These are phyloP conservation scores for Melanophora roralis DNA, from an alignment of 2,888 invertebrate genomes.

Conservation along the genomic window DNA sequence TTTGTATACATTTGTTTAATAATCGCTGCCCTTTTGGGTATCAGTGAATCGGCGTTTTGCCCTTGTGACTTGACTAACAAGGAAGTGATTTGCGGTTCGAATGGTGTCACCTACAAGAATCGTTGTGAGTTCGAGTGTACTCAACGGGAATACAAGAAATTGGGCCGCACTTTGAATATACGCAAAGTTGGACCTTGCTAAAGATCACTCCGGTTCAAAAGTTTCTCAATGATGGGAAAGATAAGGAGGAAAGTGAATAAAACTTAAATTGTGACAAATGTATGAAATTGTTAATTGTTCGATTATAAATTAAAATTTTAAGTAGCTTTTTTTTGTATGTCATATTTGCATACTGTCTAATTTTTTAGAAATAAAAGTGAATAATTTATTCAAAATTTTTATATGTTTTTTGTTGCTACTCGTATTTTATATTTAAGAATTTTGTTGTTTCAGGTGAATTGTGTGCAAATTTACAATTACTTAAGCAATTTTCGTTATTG, in stretches of 20 bases:
- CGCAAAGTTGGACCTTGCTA: slow-evolving; percentile 67
- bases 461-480: too few relatives aligned
- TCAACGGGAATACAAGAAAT: slow-evolving; percentile 70
- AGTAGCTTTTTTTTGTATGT: too few relatives aligned
- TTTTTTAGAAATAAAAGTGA: too few relatives aligned
- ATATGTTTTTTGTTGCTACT: too few relatives aligned
- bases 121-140: slow-evolving; percentile 97
- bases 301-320: slow-evolving; percentile 15
- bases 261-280: neutral
- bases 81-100: slow-evolving; percentile 93
- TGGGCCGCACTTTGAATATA: slow-evolving; percentile 69
- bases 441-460: too few relatives aligned
- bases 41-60: slow-evolving; percentile 79
- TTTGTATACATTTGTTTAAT: slow-evolving; percentile 55
- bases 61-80: slow-evolving; percentile 88
- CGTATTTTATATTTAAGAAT: too few relatives aligned
- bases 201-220: neutral
- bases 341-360: too few relatives aligned
- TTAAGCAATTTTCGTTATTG: too few relatives aligned
- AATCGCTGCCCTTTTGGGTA: slow-evolving; percentile 58
- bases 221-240: neutral
- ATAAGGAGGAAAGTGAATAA: neutral
- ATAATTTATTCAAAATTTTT: too few relatives aligned
- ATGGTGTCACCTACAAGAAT: slow-evolving; percentile 94
- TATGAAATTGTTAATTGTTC: neutral